Evolutionary conservation across 2,888 invertebrate species (phyloP).

Genomic region (Germaria angustata): DNA sequence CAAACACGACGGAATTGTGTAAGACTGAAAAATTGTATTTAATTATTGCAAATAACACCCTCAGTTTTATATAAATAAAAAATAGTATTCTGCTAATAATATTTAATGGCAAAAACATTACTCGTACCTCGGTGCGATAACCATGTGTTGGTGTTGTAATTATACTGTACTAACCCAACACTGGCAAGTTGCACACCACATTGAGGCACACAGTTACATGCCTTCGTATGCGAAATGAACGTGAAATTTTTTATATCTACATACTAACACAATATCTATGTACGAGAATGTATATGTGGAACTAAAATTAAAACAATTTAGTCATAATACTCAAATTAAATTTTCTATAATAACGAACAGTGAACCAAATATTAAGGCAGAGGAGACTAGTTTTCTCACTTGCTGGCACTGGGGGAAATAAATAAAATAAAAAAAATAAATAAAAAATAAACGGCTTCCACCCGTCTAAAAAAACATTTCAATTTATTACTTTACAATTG

Average conservation of each 20-base stretch:
- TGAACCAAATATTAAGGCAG: neutral
- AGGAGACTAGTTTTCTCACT: constrained; percentile 1
- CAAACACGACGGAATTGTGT: constrained; percentile 44
- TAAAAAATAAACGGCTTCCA: constrained; percentile 38
- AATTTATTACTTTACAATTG: constrained; percentile 51
- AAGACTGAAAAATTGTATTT: constrained; percentile 57
- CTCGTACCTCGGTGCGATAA: constrained; percentile 2
- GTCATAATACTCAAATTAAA: constrained; percentile 46
- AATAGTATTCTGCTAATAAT: constrained; percentile 26
- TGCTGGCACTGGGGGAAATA: neutral
- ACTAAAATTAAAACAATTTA: constrained; percentile 37
- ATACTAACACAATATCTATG: too few species aligned
- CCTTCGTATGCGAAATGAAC: constrained; percentile 3
- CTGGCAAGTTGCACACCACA: constrained; percentile 4
- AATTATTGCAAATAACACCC: constrained; percentile 64
- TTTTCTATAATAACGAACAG: constrained; percentile 16
- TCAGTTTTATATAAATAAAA: constrained; percentile 35
- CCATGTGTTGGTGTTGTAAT: constrained; percentile 47
- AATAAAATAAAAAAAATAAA: neutral
- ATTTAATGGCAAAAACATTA: constrained; percentile 36
- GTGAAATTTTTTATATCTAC: neutral
- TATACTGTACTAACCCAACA: constrained; percentile 21
- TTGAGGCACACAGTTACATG: neutral
- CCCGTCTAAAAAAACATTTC: constrained; percentile 32
- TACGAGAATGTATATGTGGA: too few species aligned